These are phyloP conservation scores for Julus scanicus DNA, from an alignment of 2,888 invertebrate species.

Conservation along the genomic window DNA sequence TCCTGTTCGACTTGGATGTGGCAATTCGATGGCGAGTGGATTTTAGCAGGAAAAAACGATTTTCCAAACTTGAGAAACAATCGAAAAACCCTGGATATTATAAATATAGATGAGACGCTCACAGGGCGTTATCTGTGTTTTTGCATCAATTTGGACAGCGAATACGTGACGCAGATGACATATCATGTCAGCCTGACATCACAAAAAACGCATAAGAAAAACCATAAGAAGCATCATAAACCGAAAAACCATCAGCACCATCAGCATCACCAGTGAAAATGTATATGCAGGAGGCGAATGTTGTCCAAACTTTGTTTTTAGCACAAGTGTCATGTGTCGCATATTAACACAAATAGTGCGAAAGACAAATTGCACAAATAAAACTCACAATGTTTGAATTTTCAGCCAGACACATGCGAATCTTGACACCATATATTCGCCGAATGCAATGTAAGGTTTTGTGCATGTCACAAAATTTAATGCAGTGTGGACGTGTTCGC, in stretches of 20 bases:
- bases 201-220: neutral
- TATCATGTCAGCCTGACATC: neutral
- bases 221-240: neutral
- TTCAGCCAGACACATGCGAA: neutral
- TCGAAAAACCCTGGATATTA: neutral
- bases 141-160: constrained; percentile 30
- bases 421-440: too few species aligned
- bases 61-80: constrained; percentile 10
- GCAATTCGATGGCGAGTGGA: neutral
- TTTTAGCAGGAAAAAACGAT: neutral
- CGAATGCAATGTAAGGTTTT: too few species aligned
- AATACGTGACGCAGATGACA: neutral
- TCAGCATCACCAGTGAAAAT: neutral
- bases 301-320: too few species aligned
- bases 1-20: neutral
- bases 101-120: neutral
- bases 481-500: too few species aligned
- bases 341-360: too few species aligned
- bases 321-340: too few species aligned
- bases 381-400: neutral
- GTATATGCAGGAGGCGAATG: neutral
- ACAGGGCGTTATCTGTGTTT: constrained; percentile 19
- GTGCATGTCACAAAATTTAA: too few species aligned
- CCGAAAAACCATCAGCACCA: neutral
- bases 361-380: too few species aligned